These are phyloP conservation scores for Halictus ligatus DNA, from an alignment of 2,888 invertebrate genomes.

Conservation along the genomic window DNA sequence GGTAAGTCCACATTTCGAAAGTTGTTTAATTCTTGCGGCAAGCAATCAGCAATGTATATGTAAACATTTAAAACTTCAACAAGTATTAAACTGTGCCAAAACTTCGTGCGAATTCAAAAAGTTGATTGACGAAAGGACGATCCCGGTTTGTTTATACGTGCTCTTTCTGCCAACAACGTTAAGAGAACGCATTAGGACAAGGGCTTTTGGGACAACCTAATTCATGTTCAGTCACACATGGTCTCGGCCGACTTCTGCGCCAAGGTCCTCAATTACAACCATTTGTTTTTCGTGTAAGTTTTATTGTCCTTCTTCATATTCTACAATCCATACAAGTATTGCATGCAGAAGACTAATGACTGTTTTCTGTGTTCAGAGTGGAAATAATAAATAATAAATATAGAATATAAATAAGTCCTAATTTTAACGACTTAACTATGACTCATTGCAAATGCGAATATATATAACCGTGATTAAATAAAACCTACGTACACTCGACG, in stretches of 20 bases:
- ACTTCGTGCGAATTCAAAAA: not conserved
- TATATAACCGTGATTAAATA: not conserved
- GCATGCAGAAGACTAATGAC: not conserved
- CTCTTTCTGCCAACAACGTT: not conserved
- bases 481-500: not conserved
- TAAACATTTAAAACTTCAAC: not conserved
- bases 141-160: not conserved
- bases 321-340: not conserved
- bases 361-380: not conserved
- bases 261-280: too few relatives aligned
- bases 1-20: not conserved
- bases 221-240: not conserved
- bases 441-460: not conserved
- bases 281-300: too few relatives aligned
- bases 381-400: not conserved
- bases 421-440: not conserved
- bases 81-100: not conserved
- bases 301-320: too few relatives aligned
- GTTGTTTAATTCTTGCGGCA: not conserved
- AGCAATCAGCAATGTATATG: not conserved
- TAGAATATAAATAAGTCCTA: not conserved
- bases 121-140: not conserved
- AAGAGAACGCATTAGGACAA: not conserved
- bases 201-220: not conserved
- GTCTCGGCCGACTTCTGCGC: too few relatives aligned